Conservation (phyloP, 1,140 invertebrate species). For the Musca domestica region DNA sequence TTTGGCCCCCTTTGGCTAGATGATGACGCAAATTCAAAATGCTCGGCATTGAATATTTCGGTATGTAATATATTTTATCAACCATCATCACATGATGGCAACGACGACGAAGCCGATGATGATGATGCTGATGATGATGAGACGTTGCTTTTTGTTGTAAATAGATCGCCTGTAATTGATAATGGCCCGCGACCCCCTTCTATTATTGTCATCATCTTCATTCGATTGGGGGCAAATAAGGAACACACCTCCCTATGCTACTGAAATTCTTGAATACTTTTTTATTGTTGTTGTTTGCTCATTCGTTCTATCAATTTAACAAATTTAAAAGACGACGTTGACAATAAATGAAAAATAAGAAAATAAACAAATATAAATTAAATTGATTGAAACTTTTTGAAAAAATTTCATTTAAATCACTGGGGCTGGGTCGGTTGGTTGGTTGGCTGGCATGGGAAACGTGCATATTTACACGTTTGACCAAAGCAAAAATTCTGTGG, state of each 20-base stretch:
- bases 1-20: too few relatives aligned
- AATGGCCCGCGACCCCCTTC: neutral
- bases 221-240: neutral
- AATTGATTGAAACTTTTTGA: conserved; percentile 7
- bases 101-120: too few relatives aligned
- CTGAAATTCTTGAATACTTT: too few relatives aligned
- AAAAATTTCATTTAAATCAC: too few relatives aligned
- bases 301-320: conserved; percentile 16
- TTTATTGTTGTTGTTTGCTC: neutral
- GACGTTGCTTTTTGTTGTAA: neutral
- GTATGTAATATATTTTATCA: neutral
- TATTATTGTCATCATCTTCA: neutral
- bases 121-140: neutral
- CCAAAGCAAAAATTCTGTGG: neutral
- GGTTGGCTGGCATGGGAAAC: neutral
- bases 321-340: conserved; percentile 3
- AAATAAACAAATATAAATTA: neutral
- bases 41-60: too few relatives aligned
- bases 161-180: neutral
- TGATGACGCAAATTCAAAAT: too few relatives aligned
- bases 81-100: conserved; percentile 14
- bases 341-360: too few relatives aligned
- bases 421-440: too few relatives aligned
- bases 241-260: conserved; percentile 9
- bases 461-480: neutral